Base-by-base conservation (phyloP, 2,113 vertebrate species). In the Zapornia atra region DNA sequence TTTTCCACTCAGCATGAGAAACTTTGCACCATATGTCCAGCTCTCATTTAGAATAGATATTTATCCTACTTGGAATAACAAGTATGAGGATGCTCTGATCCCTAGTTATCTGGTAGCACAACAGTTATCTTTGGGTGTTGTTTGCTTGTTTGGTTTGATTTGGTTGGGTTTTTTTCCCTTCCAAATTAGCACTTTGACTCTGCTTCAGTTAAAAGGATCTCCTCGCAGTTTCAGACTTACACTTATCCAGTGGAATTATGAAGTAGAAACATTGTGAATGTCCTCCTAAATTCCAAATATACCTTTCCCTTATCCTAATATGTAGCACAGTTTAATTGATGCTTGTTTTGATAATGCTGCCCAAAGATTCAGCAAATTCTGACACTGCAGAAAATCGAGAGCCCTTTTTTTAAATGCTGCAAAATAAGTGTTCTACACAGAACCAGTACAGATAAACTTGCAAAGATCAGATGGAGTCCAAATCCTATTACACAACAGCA, bases 11-110 rank as follows among this genome's bases (percentile, higher is more conserved):
- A 96, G 33, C 81, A 61, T 65, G 72, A 56, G 31, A 94, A 88
- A 92, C 11, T 93, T 83, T 46, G 9, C 63, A 85, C 91, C 91
- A 79, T 95, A 96, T 95, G 89, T 65, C 72, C 60, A 91, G 12
- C 6, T 82, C 10, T 72, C 61, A 76, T 91, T 92, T 87, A 53
- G 29, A 84, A 95, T 31, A 8, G 51, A 64, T 85, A 91, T 75
- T 92, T 89, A 18, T 84, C 34, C 71, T 95, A 48, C 79, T 69
- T 87, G 40, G 31, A 91, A 69, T n/a, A 94, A 75, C 33, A 96
- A 3, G 31, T 10, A 50, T 50, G 54, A 91, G 15, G 82, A 82
- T 25, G 86, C 53, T 48, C 57, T 25, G 29, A 8, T 53, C 15
- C 29, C 15, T 42, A 22, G 8, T 79, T 82, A 73, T 40, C 28